A percentile compares a stretch with the other conserved stretches of the same genome.
phyloP scores from a whole-genome alignment of 2,113 vertebrate species.

The Neotoma lepida region DNA sequence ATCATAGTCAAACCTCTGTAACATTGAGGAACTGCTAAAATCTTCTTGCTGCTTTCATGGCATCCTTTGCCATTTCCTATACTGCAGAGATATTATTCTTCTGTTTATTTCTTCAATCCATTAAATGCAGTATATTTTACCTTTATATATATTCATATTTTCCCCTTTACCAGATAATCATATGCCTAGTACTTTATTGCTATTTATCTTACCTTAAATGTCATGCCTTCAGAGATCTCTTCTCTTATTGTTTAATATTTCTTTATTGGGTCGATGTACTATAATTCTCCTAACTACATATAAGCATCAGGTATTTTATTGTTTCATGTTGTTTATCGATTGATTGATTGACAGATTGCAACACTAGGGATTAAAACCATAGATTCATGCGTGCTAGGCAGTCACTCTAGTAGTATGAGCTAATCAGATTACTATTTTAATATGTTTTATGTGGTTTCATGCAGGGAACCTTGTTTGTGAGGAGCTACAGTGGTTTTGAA shows the following conservation, averaged over 20 bases:
- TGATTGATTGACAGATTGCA: not conserved
- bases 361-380: not conserved
- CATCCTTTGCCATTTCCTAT: not conserved
- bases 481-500: not conserved
- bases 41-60: not conserved
- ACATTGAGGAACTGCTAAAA: not conserved
- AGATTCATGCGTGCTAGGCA: not conserved
- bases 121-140: not conserved
- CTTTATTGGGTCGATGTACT: not conserved
- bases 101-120: not conserved
- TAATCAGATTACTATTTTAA: not conserved
- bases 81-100: not conserved
- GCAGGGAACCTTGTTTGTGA: not conserved
- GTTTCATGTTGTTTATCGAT: not conserved
- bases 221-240: not conserved
- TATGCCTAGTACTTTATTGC: not conserved
- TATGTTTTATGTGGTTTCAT: not conserved
- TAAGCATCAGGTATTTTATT: not conserved
- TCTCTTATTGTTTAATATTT: not conserved
- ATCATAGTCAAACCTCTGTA: not conserved
- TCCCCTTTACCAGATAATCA: not conserved
- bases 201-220: slow-evolving; percentile 29
- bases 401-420: not conserved
- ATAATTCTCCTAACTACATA: not conserved
- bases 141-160: not conserved